A percentile compares a stretch with the other conserved stretches of the same genome.
Conservation (phyloP, 2,888 invertebrate species). For the Ormyrus pomaceus region DNA sequence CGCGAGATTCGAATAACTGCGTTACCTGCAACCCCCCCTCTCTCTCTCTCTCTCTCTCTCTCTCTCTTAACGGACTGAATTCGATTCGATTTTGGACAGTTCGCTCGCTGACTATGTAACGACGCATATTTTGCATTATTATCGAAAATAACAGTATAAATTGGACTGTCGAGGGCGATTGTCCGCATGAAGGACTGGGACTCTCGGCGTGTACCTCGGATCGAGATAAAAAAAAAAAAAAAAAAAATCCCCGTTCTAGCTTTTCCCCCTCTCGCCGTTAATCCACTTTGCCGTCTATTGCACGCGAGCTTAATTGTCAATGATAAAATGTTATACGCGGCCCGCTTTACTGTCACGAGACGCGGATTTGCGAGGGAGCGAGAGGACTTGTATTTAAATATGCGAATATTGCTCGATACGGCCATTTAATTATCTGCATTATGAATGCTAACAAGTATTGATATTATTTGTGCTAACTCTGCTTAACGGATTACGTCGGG, state of each 20-base stretch:
- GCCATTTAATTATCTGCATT: no score
- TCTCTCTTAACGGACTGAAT: conserved; percentile 2
- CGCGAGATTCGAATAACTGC: conserved; percentile 13
- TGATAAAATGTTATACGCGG: conserved; percentile 11
- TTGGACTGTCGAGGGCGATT: conserved; percentile 17
- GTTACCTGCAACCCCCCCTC: conserved; percentile 3
- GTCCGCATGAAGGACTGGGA: background rate
- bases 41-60: background rate
- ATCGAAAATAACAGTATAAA: conserved; percentile 31
- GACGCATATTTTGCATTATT: conserved; percentile 38
- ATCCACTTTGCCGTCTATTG: conserved; percentile 23
- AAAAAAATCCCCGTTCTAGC: no score
- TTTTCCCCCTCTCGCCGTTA: background rate
- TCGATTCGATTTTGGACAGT: conserved; percentile 32
- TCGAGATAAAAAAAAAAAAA: no score
- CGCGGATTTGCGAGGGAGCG: background rate
- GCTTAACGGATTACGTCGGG: no score
- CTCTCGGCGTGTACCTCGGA: no score
- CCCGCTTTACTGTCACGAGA: background rate
- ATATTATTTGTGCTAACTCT: no score
- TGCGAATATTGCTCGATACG: no score
- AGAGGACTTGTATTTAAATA: background rate
- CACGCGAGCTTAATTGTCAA: conserved; percentile 18
- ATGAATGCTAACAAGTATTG: no score
- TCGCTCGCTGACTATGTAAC: conserved; percentile 29